A percentile compares a stretch with the other conserved stretches of the same genome.
Evolutionary conservation across 1,140 invertebrate species (phyloP).

Genomic region (Trichonephila clavata): DNA sequence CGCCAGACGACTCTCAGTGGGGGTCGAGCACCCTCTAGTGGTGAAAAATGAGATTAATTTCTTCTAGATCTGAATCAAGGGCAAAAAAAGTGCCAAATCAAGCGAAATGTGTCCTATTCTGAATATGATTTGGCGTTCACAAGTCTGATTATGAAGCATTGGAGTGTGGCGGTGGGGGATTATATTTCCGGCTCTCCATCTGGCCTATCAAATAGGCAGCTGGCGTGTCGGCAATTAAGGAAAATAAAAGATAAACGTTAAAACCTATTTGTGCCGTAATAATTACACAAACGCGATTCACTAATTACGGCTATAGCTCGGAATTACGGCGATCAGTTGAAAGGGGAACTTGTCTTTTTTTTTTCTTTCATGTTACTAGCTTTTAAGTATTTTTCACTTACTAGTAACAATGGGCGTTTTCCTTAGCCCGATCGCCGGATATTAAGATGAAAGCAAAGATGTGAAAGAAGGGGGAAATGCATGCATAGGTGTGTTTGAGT

Average conservation of each 20-base stretch:
- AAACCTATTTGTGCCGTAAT: constrained; percentile 53
- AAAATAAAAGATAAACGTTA: constrained; percentile 44
- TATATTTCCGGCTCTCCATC: constrained; percentile 59
- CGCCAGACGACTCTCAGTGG: not conserved
- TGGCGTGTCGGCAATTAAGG: constrained; percentile 41
- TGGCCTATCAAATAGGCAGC: constrained; percentile 60
- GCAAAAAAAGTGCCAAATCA: not conserved
- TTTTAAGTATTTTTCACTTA: constrained; percentile 15
- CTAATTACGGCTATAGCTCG: constrained; percentile 46
- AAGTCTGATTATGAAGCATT: not conserved
- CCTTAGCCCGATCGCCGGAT: not conserved
- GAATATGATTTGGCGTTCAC: constrained; percentile 34
- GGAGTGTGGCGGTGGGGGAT: not conserved
- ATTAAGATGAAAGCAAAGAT: not conserved
- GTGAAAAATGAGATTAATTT: not conserved
- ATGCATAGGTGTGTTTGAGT: not conserved
- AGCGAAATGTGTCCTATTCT: constrained; percentile 26
- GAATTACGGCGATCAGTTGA: not conserved
- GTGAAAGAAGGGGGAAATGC: not conserved
- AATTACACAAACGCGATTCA: constrained; percentile 60
- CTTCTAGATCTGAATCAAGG: not conserved
- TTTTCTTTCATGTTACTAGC: not conserved
- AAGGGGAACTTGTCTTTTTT: constrained; percentile 22
- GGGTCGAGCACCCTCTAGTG: constrained; percentile 19
- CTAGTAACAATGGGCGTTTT: constrained; percentile 16